A percentile compares a stretch with the other conserved stretches of the same genome.
Conservation (phyloP, 2,797 vertebrate genomes). For the Euphonia xanthogaster region DNA sequence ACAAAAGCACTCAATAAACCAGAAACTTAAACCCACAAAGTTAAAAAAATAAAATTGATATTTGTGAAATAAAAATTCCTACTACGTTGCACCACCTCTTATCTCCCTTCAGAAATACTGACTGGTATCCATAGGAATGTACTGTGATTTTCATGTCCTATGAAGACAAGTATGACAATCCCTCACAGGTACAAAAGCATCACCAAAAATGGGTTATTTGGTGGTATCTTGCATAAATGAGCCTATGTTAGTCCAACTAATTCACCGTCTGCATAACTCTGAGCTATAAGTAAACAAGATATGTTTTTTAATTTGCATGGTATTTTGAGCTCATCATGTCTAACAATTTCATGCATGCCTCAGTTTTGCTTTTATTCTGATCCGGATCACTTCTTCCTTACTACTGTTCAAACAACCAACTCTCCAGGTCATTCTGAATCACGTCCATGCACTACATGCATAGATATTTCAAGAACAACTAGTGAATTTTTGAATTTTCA, state of each 20-base stretch:
- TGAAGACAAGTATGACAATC: neutral
- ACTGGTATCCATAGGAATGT: neutral
- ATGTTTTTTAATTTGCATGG: neutral
- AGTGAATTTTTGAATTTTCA: neutral
- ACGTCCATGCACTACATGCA: neutral
- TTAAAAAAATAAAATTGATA: accelerated
- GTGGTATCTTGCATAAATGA: neutral
- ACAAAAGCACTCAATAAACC: neutral
- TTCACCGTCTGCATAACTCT: neutral
- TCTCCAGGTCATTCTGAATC: neutral
- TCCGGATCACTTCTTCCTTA: neutral
- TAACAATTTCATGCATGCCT: neutral
- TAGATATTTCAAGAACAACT: neutral
- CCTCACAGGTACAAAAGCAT: neutral
- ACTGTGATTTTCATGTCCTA: neutral
- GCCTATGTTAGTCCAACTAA: neutral
- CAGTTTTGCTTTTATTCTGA: neutral
- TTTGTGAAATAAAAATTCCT: neutral
- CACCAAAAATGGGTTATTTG: neutral
- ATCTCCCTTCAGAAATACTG: neutral
- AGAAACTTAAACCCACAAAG: neutral
- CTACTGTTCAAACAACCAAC: neutral
- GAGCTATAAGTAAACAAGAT: neutral
- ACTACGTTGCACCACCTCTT: neutral
- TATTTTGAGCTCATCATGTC: neutral